Percentiles rank a stretch among this genome's conserved stretches.
Evolutionary conservation across 2,888 invertebrate species (phyloP).

Genomic region (Thereva nobilitata): DNA sequence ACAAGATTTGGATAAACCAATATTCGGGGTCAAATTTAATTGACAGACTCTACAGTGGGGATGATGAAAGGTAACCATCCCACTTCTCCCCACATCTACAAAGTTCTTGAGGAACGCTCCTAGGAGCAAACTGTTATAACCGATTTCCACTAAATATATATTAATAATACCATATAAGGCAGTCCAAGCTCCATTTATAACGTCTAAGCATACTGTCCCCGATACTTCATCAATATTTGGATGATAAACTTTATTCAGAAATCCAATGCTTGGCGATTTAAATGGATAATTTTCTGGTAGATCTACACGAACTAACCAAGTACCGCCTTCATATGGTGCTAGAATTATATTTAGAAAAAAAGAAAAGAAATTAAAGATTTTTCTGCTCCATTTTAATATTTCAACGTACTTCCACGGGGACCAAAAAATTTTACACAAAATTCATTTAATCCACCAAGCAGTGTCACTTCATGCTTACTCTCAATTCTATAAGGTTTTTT

Average conservation of each 20-base stretch:
- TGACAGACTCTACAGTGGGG: too few relatives aligned
- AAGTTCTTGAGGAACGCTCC: too few relatives aligned
- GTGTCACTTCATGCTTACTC: conserved; percentile 99
- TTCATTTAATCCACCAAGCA: conserved; percentile 96
- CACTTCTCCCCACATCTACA: too few relatives aligned
- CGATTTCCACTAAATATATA: too few relatives aligned
- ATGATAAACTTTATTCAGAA: conserved; percentile 99
- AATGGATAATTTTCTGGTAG: conserved; percentile 99
- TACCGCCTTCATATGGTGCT: conserved; percentile 99
- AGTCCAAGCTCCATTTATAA: conserved; percentile 99
- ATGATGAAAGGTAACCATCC: too few relatives aligned
- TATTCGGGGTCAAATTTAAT: too few relatives aligned
- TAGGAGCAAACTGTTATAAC: too few relatives aligned
- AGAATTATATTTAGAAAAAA: too few relatives aligned
- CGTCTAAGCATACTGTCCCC: conserved; percentile 98
- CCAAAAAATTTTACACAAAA: conserved; percentile 99
- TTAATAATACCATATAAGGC: conserved; percentile 98
- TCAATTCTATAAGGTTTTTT: too few relatives aligned
- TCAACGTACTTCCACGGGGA: conserved; percentile 93
- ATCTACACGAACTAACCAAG: conserved; percentile 99
- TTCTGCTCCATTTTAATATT: too few relatives aligned
- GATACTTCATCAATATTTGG: conserved; percentile 99
- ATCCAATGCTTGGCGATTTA: conserved; percentile 99
- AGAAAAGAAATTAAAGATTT: too few relatives aligned
- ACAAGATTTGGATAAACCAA: too few relatives aligned